Conservation (phyloP, 2,888 invertebrate species). For the Enchytraeus crypticus region DNA sequence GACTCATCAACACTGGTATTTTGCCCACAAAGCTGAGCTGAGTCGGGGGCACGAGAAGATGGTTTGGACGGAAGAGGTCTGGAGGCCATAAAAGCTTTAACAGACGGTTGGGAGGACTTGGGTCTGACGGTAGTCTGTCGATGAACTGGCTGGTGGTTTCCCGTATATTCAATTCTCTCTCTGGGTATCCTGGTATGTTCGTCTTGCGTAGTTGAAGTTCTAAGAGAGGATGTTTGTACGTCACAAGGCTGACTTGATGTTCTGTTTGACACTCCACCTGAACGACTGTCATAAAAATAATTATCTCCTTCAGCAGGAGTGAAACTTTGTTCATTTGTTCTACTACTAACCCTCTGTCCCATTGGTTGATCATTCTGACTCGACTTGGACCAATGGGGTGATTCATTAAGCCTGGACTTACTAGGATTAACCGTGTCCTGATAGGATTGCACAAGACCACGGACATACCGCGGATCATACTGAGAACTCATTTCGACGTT, state of each 20-base stretch:
- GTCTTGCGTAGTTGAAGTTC: neutral
- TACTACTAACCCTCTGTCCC: neutral
- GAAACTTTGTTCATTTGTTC: neutral
- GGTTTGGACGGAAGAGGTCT: neutral
- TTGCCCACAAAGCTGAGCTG: neutral
- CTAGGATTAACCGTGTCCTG: neutral
- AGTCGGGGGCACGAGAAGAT: neutral
- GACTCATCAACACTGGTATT: neutral
- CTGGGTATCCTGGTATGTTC: neutral
- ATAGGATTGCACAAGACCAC: neutral
- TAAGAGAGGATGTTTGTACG: neutral
- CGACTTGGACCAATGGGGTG: neutral
- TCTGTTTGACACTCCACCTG: too few species aligned
- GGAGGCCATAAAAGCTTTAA: neutral
- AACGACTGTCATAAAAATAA: too few species aligned
- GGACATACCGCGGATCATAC: neutral
- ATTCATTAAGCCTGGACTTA: neutral
- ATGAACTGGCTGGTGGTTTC: neutral
- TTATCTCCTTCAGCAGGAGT: neutral
- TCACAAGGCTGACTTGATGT: neutral
- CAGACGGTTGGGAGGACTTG: neutral
- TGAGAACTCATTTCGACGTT: neutral
- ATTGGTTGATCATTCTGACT: neutral
- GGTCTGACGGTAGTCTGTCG: neutral
- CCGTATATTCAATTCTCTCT: neutral